Conservation (phyloP, 1,140 invertebrate species). For the Callitettix versicolor region DNA sequence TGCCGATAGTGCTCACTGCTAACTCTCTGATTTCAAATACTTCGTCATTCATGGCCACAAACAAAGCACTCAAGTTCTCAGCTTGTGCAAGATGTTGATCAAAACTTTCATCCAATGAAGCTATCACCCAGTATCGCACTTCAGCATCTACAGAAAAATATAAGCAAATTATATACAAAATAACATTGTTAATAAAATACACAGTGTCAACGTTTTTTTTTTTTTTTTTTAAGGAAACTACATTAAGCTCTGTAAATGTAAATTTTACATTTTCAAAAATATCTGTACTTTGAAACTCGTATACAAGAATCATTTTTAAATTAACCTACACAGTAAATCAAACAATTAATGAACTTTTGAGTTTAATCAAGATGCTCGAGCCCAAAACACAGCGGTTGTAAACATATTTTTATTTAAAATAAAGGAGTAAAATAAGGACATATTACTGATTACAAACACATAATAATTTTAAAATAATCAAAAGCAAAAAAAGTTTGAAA, state of each 20-base stretch:
- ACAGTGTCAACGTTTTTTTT: no score
- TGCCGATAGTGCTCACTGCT: conserved; percentile 83
- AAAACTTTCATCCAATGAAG: conserved; percentile 87
- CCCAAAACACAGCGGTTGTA: no score
- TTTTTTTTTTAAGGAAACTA: no score
- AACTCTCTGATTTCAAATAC: conserved; percentile 94
- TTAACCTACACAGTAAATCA: no score
- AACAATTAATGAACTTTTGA: no score
- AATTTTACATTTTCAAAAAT: no score
- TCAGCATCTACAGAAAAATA: conserved; percentile 58
- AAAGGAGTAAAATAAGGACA: no score
- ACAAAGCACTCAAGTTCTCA: conserved; percentile 85
- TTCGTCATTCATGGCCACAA: conserved; percentile 94
- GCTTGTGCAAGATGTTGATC: conserved; percentile 91
- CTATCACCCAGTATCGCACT: conserved; percentile 86
- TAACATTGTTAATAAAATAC: neutral
- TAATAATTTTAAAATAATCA: neutral
- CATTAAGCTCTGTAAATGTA: no score
- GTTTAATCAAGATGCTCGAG: no score
- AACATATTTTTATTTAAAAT: no score
- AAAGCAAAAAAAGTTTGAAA: neutral
- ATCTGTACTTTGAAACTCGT: no score
- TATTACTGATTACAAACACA: neutral
- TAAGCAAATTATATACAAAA: neutral
- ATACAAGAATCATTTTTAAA: no score